Evolutionary conservation across 2,797 vertebrate species (phyloP), one percentile per base, ranked within the genome.

Genomic region (Cephalopachus bancanus): DNA sequence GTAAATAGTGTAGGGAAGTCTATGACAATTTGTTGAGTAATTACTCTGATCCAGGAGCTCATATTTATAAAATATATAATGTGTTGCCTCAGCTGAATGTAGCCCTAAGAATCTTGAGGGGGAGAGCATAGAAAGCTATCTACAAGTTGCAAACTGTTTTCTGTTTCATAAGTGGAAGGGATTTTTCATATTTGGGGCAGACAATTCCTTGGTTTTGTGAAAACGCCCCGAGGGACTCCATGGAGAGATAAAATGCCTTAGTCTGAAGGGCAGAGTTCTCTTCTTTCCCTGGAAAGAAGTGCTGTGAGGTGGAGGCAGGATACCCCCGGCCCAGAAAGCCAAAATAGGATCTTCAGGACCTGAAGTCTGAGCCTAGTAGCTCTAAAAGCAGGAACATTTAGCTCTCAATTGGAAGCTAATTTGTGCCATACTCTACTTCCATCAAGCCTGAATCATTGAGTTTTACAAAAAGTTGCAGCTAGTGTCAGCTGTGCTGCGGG

Each of bases 241-340:
- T 17, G 78, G n/a, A 94, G 92, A 95, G 62, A 51, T 3, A 44
- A 81, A 96, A 17, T 55, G 5, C 10, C n/a, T 95, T 89, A 81
- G 55, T 62, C 6, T 8, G 7, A 20, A 86, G 59, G 83, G 51
- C 19, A 81, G 33, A 65, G 37, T 17, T 59, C 49, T 69, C 59
- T 69, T 20, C 9, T 78, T 85, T 79, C 65, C 6, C 6, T 65
- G 86, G 20, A 37, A 75, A 30, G 33, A 14, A 20, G 19, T 85
- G 55, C n/a, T 51, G 60, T 75, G 72, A 95, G 83, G 72, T 51
- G 2, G 10, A 93, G 14, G 30, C 7, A 76, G 60, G 51, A 19
- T 83, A 57, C 6, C 5, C 49, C 62, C 20, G 10, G 30, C 14
- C 17, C 30, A 26, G 26, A n/a, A 92, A 89, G 20, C 26, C 26